Conservation (phyloP, 2,797 vertebrate genomes). For the Spheniscus humboldti region DNA sequence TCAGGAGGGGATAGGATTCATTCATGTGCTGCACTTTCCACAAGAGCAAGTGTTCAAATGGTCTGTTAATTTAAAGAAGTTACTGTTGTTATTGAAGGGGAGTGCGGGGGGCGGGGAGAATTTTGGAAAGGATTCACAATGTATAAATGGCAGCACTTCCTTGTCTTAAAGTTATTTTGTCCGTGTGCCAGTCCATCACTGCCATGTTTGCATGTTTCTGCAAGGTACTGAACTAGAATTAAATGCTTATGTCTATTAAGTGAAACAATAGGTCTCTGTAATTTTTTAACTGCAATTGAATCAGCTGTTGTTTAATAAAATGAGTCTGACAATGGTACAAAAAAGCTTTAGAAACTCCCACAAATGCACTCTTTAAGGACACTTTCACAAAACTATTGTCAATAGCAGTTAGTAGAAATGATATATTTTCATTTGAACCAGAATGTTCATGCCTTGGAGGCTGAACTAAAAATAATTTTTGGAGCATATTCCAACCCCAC, state of each 20-base stretch:
- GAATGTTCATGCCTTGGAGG: not conserved
- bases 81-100: not conserved
- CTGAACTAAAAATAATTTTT: not conserved
- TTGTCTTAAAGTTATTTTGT: slow-evolving; percentile 20
- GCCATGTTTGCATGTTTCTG: slow-evolving; percentile 30
- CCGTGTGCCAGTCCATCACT: not conserved
- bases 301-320: slow-evolving; percentile 20
- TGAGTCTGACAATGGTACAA: not conserved
- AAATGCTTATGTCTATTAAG: slow-evolving; percentile 13
- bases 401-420: not conserved
- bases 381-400: not conserved
- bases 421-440: not conserved
- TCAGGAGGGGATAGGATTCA: not conserved
- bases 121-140: not conserved
- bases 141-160: slow-evolving; percentile 1
- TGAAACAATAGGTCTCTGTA: not conserved
- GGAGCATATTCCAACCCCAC: not conserved
- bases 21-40: not conserved
- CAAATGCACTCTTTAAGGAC: not conserved
- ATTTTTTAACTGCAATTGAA: not conserved
- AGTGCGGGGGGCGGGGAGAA: not conserved
- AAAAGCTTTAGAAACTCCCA: not conserved
- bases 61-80: slow-evolving; percentile 9
- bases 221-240: slow-evolving; percentile 13
- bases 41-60: not conserved